These are phyloP conservation scores for Sebastes reedi DNA, from an alignment of 2,797 vertebrate genomes.

Conservation along the genomic window DNA sequence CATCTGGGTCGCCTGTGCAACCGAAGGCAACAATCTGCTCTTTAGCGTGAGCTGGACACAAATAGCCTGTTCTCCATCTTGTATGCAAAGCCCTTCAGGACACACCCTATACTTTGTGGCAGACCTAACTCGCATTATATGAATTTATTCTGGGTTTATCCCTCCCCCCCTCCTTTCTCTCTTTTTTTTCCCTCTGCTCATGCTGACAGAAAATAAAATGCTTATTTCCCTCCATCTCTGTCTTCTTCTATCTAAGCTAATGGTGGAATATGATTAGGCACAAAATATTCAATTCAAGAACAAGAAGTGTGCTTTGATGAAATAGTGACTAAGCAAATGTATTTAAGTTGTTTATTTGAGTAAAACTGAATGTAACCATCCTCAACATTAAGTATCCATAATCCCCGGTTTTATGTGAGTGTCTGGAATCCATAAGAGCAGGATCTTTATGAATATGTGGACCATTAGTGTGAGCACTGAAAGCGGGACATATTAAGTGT, in stretches of 20 bases:
- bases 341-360: not conserved
- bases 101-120: conserved; percentile 87
- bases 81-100: conserved; percentile 72
- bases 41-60: conserved; percentile 69
- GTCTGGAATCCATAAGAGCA: not conserved
- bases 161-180: conserved; percentile 20
- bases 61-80: conserved; percentile 75
- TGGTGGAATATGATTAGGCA: conserved; percentile 9
- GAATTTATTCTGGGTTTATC: conserved; percentile 74
- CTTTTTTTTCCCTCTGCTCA: conserved; percentile 13
- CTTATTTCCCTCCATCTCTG: not conserved
- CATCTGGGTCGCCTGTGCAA: conserved; percentile 59
- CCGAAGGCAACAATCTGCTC: conserved; percentile 69
- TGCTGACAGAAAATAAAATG: conserved; percentile 10
- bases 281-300: not conserved
- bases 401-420: not conserved
- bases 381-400: not conserved
- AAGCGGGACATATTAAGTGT: conserved; percentile 42
- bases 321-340: not conserved
- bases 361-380: not conserved
- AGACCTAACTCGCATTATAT: conserved; percentile 73
- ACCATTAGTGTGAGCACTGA: conserved; percentile 12
- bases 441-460: conserved; percentile 13
- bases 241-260: not conserved
- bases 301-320: not conserved